These are phyloP conservation scores for Catharus minimus DNA, from an alignment of 2,113 vertebrate genomes.

Conservation along the genomic window DNA sequence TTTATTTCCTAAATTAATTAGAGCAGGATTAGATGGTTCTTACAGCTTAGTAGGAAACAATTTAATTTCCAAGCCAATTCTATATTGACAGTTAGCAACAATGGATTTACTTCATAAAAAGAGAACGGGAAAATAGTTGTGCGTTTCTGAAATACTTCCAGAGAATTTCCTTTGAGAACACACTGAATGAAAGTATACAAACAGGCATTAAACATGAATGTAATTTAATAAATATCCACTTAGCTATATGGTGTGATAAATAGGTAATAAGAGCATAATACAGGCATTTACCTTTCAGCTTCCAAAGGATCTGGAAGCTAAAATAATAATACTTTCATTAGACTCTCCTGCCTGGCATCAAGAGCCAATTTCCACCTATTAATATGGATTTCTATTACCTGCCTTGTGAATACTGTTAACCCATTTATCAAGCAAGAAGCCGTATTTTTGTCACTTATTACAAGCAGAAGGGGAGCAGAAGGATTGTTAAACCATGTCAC, in stretches of 20 bases:
- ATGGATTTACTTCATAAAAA: constrained; percentile 43
- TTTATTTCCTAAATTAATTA: constrained; percentile 71
- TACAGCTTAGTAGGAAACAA: constrained; percentile 67
- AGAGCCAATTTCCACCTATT: constrained; percentile 58
- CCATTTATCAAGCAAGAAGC: constrained; percentile 57
- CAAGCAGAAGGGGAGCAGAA: constrained; percentile 53
- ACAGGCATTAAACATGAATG: constrained; percentile 62
- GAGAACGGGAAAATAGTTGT: constrained; percentile 57
- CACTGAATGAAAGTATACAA: constrained; percentile 52
- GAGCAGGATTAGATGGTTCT: constrained; percentile 49
- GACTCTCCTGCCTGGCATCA: constrained; percentile 54
- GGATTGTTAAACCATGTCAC: constrained; percentile 48
- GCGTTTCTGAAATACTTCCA: constrained; percentile 59
- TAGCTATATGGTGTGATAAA: constrained; percentile 59
- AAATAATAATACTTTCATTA: constrained; percentile 65
- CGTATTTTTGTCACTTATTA: constrained; percentile 39
- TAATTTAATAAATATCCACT: constrained; percentile 66
- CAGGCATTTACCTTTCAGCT: constrained; percentile 49
- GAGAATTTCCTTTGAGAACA: constrained; percentile 66
- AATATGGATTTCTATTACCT: constrained; percentile 60
- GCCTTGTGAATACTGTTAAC: constrained; percentile 55
- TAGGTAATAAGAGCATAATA: constrained; percentile 55
- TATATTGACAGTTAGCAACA: constrained; percentile 61
- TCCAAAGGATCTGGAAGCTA: constrained; percentile 55
- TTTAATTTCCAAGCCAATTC: constrained; percentile 68